Conservation (phyloP, 1,140 invertebrate species). For the Gryon sp. region DNA sequence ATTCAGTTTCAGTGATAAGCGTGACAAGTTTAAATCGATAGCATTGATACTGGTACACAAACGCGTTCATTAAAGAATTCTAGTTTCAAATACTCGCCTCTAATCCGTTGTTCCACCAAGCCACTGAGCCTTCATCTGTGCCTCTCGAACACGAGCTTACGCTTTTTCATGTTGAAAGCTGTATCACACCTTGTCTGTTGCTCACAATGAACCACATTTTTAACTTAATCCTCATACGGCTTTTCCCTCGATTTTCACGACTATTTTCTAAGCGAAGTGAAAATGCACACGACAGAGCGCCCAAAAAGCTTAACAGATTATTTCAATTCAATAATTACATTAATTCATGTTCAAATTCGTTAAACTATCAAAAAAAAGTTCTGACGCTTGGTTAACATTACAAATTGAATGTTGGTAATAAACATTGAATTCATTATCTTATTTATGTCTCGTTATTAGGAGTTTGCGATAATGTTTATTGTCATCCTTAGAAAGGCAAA, state of each 20-base stretch:
- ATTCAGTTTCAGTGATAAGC: constrained; percentile 1
- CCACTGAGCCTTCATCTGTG: constrained; percentile 26
- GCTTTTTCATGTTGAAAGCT: constrained; percentile 33
- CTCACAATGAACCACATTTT: constrained; percentile 18
- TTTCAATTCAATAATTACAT: too few species aligned
- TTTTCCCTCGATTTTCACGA: constrained; percentile 1
- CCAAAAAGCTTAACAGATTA: constrained; percentile 6
- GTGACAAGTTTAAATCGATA: constrained; percentile 7
- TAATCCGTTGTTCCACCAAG: constrained; percentile 24
- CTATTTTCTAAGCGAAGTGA: constrained; percentile 12
- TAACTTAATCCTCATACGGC: constrained; percentile 3
- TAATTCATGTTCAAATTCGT: too few species aligned
- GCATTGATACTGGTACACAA: neutral
- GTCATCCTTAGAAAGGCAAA: constrained; percentile 28
- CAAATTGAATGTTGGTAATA: too few species aligned
- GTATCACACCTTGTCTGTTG: neutral
- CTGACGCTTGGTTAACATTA: too few species aligned
- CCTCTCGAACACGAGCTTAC: constrained; percentile 15
- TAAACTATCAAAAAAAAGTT: too few species aligned
- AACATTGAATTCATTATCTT: too few species aligned
- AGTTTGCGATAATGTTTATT: constrained; percentile 22
- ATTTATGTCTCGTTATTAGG: too few species aligned
- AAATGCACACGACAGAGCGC: neutral
- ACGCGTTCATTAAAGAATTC: constrained; percentile 22
- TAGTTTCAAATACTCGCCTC: constrained; percentile 19